phyloP scores from a whole-genome alignment of 1,140 invertebrate genomes.

The Thaumetopoea pityocampa region DNA sequence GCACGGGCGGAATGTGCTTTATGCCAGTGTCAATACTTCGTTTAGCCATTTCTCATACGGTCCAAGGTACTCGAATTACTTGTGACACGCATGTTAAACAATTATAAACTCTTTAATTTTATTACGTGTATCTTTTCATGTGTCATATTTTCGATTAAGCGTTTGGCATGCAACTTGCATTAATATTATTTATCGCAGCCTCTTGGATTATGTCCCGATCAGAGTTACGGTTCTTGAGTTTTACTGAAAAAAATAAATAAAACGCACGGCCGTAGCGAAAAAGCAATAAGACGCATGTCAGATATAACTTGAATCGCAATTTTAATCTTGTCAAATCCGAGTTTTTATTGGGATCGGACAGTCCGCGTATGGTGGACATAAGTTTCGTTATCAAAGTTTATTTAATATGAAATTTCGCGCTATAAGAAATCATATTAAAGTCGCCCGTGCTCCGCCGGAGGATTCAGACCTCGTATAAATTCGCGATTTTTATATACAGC shows the following conservation, averaged over 20 bases:
- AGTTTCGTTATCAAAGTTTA: slow-evolving; percentile 68
- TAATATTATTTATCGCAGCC: slow-evolving; percentile 9
- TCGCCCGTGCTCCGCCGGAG: slow-evolving; percentile 19
- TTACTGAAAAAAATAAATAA: slow-evolving; percentile 31
- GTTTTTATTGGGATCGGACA: slow-evolving; percentile 63
- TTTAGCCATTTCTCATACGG: slow-evolving; percentile 25
- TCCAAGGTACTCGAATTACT: slow-evolving; percentile 34
- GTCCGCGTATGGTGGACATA: slow-evolving; percentile 46
- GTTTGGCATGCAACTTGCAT: slow-evolving; percentile 15
- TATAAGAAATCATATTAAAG: slow-evolving; percentile 61
- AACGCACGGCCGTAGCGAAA: slow-evolving; percentile 51
- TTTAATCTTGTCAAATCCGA: slow-evolving; percentile 74
- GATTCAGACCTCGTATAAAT: slow-evolving; percentile 50
- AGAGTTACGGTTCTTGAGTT: slow-evolving; percentile 25
- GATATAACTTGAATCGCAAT: slow-evolving; percentile 70
- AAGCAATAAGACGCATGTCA: slow-evolving; percentile 69
- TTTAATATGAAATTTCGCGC: slow-evolving; percentile 58
- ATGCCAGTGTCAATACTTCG: slow-evolving; percentile 41
- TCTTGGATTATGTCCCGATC: slow-evolving; percentile 36
- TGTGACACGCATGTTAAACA: slow-evolving; percentile 12
- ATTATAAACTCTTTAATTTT: slow-evolving; percentile 16
- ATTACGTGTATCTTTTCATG: slow-evolving; percentile 12
- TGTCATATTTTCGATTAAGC: slow-evolving; percentile 26
- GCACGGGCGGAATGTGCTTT: slow-evolving; percentile 36
- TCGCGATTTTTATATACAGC: slow-evolving; percentile 63